phyloP scores from a whole-genome alignment of 2,797 vertebrate species.

The Trichosurus vulpecula region DNA sequence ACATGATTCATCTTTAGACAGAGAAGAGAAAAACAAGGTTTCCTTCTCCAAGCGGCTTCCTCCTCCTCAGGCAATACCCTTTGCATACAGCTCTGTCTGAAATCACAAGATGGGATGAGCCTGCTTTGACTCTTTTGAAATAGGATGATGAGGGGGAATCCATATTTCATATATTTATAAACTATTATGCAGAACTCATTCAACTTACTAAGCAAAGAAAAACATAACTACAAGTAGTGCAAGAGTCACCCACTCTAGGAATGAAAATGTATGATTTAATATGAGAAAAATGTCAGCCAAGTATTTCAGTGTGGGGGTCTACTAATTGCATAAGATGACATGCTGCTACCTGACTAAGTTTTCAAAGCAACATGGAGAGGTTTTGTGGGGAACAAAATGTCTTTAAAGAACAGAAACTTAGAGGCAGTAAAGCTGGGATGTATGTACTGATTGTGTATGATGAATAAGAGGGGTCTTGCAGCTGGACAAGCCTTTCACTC shows the following conservation, averaged over 20 bases:
- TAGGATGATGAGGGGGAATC: not conserved
- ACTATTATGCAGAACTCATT: not conserved
- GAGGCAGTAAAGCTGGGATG: not conserved
- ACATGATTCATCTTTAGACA: constrained; percentile 81
- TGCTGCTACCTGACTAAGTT: constrained; percentile 38
- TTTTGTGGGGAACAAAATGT: not conserved
- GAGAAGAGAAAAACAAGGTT: constrained; percentile 75
- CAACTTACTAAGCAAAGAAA: constrained; percentile 58
- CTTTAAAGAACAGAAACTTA: constrained; percentile 33
- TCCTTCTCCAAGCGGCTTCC: constrained; percentile 66
- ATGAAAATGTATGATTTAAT: constrained; percentile 76
- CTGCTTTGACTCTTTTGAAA: constrained; percentile 34
- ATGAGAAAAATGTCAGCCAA: constrained; percentile 49
- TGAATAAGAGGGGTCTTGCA: constrained; percentile 3
- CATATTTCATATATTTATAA: not conserved
- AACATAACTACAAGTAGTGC: constrained; percentile 46
- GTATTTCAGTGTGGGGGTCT: constrained; percentile 31
- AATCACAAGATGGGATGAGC: not conserved
- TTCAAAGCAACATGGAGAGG: constrained; percentile 1
- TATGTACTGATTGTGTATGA: not conserved
- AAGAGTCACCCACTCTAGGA: constrained; percentile 49
- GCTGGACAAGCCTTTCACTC: constrained; percentile 14
- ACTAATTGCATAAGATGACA: constrained; percentile 30
- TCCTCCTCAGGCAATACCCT: constrained; percentile 64
- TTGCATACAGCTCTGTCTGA: constrained; percentile 44